phyloP scores from a whole-genome alignment of 2,797 vertebrate species.

The Pachyuromys duprasi region DNA sequence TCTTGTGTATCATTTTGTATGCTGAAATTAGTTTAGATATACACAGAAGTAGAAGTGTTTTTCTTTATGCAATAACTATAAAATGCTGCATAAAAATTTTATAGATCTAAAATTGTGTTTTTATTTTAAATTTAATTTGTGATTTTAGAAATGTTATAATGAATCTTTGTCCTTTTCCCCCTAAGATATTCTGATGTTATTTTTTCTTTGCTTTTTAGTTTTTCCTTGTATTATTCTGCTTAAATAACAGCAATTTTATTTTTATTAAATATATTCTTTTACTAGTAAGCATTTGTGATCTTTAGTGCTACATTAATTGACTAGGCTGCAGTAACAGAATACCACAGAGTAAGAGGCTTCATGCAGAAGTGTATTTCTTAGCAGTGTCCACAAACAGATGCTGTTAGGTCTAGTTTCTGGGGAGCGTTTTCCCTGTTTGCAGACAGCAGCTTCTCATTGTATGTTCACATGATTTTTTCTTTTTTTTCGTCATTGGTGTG shows the following conservation, averaged over 20 bases:
- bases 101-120: background rate
- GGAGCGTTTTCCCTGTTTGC: background rate
- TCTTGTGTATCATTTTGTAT: slow-evolving; percentile 7
- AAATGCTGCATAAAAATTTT: background rate
- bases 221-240: background rate
- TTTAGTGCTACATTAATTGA: background rate
- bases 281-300: background rate
- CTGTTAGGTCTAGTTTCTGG: background rate
- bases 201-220: background rate
- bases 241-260: background rate
- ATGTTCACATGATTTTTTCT: background rate
- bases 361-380: background rate
- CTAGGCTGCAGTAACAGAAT: background rate
- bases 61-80: slow-evolving; percentile 18
- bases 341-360: background rate
- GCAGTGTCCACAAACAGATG: background rate
- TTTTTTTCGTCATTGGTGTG: background rate
- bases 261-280: background rate
- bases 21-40: slow-evolving; percentile 42
- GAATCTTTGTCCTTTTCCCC: slow-evolving; percentile 4
- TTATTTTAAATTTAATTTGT: slow-evolving; percentile 6
- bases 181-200: background rate
- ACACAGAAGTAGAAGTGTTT: slow-evolving; percentile 37
- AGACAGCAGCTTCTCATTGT: background rate
- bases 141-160: slow-evolving; percentile 39